Percentiles rank a stretch among this genome's conserved stretches.
Conservation (phyloP, 2,888 invertebrate species). For the Drosophila lacicola region DNA sequence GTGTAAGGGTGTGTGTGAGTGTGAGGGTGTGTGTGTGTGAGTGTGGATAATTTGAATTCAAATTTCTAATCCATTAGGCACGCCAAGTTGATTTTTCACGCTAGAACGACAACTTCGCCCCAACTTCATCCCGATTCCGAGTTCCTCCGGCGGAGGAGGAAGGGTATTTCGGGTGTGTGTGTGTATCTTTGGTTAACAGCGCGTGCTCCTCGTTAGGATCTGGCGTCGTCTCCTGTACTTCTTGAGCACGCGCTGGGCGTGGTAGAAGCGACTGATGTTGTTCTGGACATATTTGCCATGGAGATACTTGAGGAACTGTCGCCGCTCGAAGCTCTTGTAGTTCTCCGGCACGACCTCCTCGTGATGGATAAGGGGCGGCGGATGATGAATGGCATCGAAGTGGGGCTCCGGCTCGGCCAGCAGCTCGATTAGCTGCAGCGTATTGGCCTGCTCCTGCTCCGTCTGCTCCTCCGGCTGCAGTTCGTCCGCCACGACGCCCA, state of each 20-base stretch:
- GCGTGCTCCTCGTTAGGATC: constrained; percentile 14
- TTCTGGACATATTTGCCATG: constrained; percentile 84
- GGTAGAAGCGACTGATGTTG: constrained; percentile 80
- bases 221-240: constrained; percentile 78
- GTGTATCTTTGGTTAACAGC: constrained; percentile 17
- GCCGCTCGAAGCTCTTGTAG: constrained; percentile 73
- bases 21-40: constrained; percentile 28
- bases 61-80: constrained; percentile 67
- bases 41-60: constrained; percentile 47
- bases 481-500: constrained; percentile 67
- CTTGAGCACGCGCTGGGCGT: constrained; percentile 82
- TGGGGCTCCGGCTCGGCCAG: constrained; percentile 53
- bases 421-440: constrained; percentile 73
- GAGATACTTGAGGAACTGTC: constrained; percentile 83
- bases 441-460: constrained; percentile 47
- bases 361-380: constrained; percentile 80
- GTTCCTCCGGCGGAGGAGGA: too few species aligned
- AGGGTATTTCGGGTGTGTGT: too few species aligned
- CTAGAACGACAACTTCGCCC: constrained; percentile 5
- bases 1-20: constrained; percentile 21
- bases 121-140: too few species aligned
- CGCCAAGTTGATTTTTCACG: constrained; percentile 46
- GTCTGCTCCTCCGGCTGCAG: constrained; percentile 16
- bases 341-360: constrained; percentile 84
- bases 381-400: constrained; percentile 49